Conservation (phyloP, 2,113 vertebrate species). For the Oostethus manadensis region DNA sequence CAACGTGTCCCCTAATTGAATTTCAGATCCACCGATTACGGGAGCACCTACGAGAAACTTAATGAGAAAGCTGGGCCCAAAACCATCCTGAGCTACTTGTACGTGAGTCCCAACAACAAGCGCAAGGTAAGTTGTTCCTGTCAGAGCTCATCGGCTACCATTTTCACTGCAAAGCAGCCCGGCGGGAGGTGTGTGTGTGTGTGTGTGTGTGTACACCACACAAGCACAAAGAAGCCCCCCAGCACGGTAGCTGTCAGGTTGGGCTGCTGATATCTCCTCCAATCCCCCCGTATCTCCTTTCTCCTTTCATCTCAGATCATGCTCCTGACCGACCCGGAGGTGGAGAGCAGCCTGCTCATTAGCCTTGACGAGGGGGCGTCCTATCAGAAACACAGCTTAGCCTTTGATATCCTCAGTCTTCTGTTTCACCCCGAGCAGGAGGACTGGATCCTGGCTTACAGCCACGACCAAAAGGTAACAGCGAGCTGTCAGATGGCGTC, state of each 20-base stretch:
- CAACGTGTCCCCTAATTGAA: conserved; percentile 71
- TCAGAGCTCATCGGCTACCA: conserved; percentile 7
- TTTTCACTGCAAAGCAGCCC: conserved; percentile 20
- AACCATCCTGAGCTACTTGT: conserved; percentile 90
- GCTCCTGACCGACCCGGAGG: conserved; percentile 90
- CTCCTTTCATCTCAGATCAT: conserved; percentile 78
- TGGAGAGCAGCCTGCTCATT: conserved; percentile 91
- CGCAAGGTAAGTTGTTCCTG: conserved; percentile 78
- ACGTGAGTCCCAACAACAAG: conserved; percentile 93
- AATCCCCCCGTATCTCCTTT: conserved; percentile 29
- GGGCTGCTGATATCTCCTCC: conserved; percentile 26
- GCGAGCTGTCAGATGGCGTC: conserved; percentile 31
- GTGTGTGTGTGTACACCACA: neutral
- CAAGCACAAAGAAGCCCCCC: conserved; percentile 35
- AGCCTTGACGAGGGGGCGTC: conserved; percentile 92
- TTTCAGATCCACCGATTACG: conserved; percentile 94
- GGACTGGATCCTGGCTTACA: conserved; percentile 93
- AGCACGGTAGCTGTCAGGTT: conserved; percentile 47
- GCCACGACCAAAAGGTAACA: conserved; percentile 91
- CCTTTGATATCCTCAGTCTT: conserved; percentile 89
- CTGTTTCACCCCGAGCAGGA: conserved; percentile 92
- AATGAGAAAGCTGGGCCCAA: conserved; percentile 91
- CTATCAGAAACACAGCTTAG: conserved; percentile 88
- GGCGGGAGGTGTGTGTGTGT: conserved; percentile 14
- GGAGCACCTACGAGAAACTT: conserved; percentile 90